A percentile compares a stretch with the other conserved stretches of the same genome.
phyloP scores from a whole-genome alignment of 2,113 vertebrate genomes.

The Oostethus manadensis region DNA sequence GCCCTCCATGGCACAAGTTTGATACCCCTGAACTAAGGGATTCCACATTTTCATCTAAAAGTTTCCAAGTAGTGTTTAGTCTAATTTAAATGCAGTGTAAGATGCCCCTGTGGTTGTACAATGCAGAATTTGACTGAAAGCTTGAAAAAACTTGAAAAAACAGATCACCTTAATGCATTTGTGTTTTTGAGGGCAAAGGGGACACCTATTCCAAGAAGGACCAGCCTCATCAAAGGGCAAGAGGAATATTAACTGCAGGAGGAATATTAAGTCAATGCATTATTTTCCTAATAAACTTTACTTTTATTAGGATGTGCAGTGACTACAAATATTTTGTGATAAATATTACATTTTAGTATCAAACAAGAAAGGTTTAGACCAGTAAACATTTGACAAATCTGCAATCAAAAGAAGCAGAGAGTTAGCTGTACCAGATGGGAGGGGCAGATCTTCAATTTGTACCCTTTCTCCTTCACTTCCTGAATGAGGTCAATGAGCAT shows the following conservation, averaged over 20 bases:
- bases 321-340: not conserved
- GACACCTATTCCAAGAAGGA: too few relatives aligned
- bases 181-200: too few relatives aligned
- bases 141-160: too few relatives aligned
- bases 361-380: not conserved
- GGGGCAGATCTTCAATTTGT: slow-evolving; percentile 86
- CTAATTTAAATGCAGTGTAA: too few relatives aligned
- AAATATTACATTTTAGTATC: not conserved
- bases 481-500: slow-evolving; percentile 88
- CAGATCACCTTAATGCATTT: too few relatives aligned
- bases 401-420: not conserved
- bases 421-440: slow-evolving; percentile 75
- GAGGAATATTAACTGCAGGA: too few relatives aligned
- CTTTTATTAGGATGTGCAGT: not conserved
- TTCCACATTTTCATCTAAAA: not conserved
- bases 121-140: too few relatives aligned
- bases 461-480: slow-evolving; percentile 90
- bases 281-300: not conserved
- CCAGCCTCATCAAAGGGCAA: too few relatives aligned
- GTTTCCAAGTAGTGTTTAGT: not conserved
- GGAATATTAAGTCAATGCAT: too few relatives aligned
- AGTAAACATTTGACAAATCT: not conserved
- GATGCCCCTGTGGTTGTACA: too few relatives aligned
- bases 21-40: not conserved
- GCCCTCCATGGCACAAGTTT: too few relatives aligned